Percentiles rank a stretch among this genome's conserved stretches.
Evolutionary conservation across 2,113 vertebrate species (phyloP).

Genomic region (Corythoichthys intestinalis): DNA sequence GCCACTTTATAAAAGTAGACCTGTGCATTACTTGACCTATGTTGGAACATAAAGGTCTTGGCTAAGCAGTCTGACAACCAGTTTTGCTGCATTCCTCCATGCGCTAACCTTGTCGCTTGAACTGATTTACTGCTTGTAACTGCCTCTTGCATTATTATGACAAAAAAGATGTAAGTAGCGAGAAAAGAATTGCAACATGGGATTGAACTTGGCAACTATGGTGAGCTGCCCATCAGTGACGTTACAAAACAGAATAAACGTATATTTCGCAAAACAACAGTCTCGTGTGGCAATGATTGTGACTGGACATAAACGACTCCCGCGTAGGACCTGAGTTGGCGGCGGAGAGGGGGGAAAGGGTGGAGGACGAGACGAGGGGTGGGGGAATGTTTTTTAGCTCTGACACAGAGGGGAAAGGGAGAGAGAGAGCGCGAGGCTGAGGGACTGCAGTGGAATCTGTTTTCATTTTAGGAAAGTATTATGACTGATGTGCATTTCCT

Average conservation of each 20-base stretch:
- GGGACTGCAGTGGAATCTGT: slow-evolving; percentile 69
- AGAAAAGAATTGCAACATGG: slow-evolving; percentile 24
- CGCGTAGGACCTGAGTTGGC: slow-evolving; percentile 26
- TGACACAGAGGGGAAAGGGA: slow-evolving; percentile 19
- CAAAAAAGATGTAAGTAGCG: slow-evolving; percentile 25
- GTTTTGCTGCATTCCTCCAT: slow-evolving; percentile 57
- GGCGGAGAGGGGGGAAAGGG: slow-evolving; percentile 43
- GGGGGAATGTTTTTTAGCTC: slow-evolving; percentile 58
- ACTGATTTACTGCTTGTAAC: slow-evolving; percentile 46
- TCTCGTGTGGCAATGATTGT: slow-evolving; percentile 40
- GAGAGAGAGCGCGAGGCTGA: slow-evolving; percentile 25
- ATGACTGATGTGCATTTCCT: slow-evolving; percentile 76
- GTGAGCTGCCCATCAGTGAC: slow-evolving; percentile 15
- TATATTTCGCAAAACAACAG: slow-evolving; percentile 58
- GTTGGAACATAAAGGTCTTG: slow-evolving; percentile 13
- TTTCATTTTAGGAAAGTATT: slow-evolving; percentile 79
- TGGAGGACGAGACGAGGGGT: slow-evolving; percentile 45
- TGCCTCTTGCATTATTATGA: slow-evolving; percentile 44
- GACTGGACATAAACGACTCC: slow-evolving; percentile 47
- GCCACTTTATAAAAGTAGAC: not conserved
- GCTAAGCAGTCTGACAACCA: slow-evolving; percentile 44
- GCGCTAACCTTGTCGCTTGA: slow-evolving; percentile 36
- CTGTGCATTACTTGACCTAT: slow-evolving; percentile 8
- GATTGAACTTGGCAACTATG: slow-evolving; percentile 34
- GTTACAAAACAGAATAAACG: slow-evolving; percentile 40